phyloP scores from a whole-genome alignment of 2,888 invertebrate species.

The Leptopilina syphax region DNA sequence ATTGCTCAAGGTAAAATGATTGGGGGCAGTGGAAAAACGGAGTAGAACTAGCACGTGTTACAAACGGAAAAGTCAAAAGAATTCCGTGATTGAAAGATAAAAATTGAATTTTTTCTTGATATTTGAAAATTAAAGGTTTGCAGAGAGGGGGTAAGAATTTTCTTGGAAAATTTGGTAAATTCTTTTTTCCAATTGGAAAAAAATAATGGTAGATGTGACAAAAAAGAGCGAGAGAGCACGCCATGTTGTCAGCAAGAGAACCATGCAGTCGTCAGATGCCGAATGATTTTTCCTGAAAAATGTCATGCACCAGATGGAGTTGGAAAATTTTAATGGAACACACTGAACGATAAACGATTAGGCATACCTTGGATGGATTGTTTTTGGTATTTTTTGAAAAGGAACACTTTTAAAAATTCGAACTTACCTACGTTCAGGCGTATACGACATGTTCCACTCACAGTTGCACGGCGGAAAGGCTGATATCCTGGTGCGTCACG shows the following conservation, averaged over 20 bases:
- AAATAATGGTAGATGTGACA: conserved; percentile 63
- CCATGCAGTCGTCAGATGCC: conserved; percentile 65
- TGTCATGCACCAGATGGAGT: conserved; percentile 40
- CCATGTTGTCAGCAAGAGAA: conserved; percentile 79
- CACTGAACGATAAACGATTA: not conserved
- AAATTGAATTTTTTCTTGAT: too few relatives aligned
- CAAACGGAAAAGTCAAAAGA: too few relatives aligned
- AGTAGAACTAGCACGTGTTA: too few relatives aligned
- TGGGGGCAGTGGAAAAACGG: not conserved
- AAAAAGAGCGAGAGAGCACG: conserved; percentile 74
- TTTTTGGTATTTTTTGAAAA: conserved; percentile 41
- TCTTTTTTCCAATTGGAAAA: not conserved
- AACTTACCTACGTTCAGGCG: conserved; percentile 89
- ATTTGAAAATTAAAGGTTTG: too few relatives aligned
- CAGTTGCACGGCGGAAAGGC: conserved; percentile 87
- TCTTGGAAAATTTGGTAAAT: too few relatives aligned
- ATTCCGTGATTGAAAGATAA: too few relatives aligned
- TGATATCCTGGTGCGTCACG: conserved; percentile 75
- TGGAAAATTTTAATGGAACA: conserved; percentile 16
- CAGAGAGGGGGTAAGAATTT: too few relatives aligned
- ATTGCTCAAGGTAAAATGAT: not conserved
- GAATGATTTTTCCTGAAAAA: conserved; percentile 52
- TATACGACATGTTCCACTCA: conserved; percentile 90
- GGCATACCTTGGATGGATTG: not conserved
- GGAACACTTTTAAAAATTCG: conserved; percentile 71